These are phyloP conservation scores for Scaptomyza polygonia DNA, from an alignment of 2,888 invertebrate species.

Conservation along the genomic window DNA sequence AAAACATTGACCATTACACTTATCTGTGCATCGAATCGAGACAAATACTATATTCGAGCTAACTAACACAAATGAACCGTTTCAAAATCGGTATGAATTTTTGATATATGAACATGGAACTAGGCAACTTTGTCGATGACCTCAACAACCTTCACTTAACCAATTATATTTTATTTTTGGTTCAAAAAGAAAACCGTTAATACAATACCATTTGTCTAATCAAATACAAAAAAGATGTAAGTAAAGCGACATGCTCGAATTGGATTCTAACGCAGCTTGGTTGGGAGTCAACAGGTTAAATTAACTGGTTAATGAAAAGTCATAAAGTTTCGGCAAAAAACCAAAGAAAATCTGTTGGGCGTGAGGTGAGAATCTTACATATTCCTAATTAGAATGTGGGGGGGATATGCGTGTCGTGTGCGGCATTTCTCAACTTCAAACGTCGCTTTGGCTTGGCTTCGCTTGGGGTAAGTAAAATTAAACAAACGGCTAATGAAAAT, in stretches of 20 bases:
- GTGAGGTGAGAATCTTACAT: conserved; percentile 22
- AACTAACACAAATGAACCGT: conserved; percentile 36
- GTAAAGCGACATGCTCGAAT: conserved; percentile 16
- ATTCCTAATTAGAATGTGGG: conserved; percentile 63
- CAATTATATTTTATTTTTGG: neutral
- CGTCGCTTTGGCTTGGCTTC: conserved; percentile 1
- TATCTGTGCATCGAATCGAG: conserved; percentile 51
- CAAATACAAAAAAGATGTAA: conserved; percentile 23
- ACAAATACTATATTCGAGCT: conserved; percentile 21
- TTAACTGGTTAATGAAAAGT: conserved; percentile 40
- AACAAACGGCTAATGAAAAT: conserved; percentile 50
- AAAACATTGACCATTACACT: conserved; percentile 6
- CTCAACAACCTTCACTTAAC: neutral
- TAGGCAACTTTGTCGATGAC: too few relatives aligned
- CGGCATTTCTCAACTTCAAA: conserved; percentile 50
- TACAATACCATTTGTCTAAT: neutral
- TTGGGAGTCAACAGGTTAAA: conserved; percentile 46
- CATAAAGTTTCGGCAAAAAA: conserved; percentile 44
- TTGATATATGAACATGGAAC: too few relatives aligned
- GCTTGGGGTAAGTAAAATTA: conserved; percentile 22
- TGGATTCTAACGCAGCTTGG: neutral
- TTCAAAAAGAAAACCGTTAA: too few relatives aligned
- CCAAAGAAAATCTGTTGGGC: conserved; percentile 25
- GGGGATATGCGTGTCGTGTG: conserved; percentile 39
- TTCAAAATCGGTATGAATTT: conserved; percentile 6